phyloP scores from a whole-genome alignment of 1,140 invertebrate species.

The Aphis gossypii region DNA sequence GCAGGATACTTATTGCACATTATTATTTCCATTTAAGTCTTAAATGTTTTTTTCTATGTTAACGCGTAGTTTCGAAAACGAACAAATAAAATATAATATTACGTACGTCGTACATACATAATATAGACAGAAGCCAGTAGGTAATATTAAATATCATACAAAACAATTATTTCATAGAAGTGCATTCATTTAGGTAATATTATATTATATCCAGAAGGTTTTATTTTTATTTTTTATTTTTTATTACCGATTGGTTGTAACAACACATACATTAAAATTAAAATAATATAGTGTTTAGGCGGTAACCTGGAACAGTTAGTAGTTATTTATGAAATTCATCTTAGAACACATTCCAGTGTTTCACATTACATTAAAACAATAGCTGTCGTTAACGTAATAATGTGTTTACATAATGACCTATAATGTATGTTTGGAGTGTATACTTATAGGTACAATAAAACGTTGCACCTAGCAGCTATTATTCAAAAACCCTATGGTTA shows the following conservation, averaged over 20 bases:
- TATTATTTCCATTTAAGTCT: background rate
- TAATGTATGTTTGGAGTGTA: background rate
- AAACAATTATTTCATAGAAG: background rate
- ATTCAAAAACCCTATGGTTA: background rate
- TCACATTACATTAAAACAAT: conserved; percentile 17
- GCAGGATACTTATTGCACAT: background rate
- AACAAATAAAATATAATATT: background rate
- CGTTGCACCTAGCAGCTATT: background rate
- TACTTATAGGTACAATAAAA: background rate
- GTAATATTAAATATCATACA: background rate
- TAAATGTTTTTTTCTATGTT: background rate
- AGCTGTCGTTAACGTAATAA: conserved; percentile 35
- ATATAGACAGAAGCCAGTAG: background rate
- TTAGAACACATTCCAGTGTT: background rate
- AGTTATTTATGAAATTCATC: background rate
- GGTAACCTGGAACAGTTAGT: background rate
- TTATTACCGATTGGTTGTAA: background rate
- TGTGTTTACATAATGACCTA: conserved; percentile 2
- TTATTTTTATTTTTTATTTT: background rate
- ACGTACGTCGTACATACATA: background rate
- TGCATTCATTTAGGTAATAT: background rate
- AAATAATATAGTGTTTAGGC: background rate
- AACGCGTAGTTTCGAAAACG: background rate
- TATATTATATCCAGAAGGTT: background rate
- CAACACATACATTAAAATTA: background rate